Evolutionary conservation across 2,797 vertebrate genomes (phyloP).

Genomic region (Morus bassanus): DNA sequence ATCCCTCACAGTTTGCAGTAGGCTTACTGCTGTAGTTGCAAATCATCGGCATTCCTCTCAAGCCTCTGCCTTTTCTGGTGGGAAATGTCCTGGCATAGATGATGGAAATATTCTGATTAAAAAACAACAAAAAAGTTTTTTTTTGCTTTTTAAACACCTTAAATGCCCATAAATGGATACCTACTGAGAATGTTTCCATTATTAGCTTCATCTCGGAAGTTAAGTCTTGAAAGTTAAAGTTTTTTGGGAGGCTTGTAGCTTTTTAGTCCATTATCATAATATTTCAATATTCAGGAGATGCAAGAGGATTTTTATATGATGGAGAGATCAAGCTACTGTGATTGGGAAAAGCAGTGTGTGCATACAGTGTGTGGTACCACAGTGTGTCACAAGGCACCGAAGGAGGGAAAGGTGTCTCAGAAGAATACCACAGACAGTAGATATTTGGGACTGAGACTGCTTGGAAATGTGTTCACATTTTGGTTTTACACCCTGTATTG

Average conservation of each 20-base stretch:
- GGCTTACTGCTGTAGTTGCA: not conserved
- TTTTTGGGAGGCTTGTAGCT: not conserved
- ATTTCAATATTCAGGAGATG: not conserved
- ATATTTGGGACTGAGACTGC: not conserved
- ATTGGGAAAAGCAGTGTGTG: not conserved
- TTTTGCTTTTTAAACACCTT: not conserved
- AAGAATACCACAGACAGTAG: not conserved
- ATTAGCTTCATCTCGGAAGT: not conserved
- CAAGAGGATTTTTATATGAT: not conserved
- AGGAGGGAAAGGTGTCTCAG: not conserved
- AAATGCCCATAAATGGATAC: not conserved
- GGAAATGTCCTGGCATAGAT: not conserved
- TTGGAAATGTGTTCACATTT: not conserved
- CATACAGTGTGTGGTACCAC: not conserved
- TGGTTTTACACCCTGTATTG: not conserved
- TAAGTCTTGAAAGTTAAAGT: not conserved
- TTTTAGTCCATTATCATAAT: not conserved
- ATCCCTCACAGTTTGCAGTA: not conserved
- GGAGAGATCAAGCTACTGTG: not conserved
- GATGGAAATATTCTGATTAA: not conserved
- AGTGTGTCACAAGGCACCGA: not conserved
- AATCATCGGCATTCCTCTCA: not conserved
- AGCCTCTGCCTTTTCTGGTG: not conserved
- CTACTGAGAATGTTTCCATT: not conserved
- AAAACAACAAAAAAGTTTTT: not conserved